Base-by-base conservation (phyloP, 2,888 invertebrate species). In the Allacma fusca region DNA sequence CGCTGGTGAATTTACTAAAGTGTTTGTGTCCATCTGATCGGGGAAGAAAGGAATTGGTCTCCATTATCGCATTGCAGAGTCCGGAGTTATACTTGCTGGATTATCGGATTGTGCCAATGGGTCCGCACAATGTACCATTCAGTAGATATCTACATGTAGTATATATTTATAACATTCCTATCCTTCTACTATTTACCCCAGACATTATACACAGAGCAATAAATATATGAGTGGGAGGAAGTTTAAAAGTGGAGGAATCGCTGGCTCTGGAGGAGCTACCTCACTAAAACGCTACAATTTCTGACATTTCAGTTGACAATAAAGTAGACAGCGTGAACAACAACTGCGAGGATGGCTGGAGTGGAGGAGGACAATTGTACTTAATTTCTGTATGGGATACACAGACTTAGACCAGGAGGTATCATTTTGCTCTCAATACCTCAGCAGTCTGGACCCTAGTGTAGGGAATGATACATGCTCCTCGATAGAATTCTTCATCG, bases 401-500 rank as follows among this genome's bases (percentile, higher is more conserved):
- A 40, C 13, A 40, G 40, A 9, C 13, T 40, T 40, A 40, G 5
- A 13, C 7, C 40, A 40, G n/a, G 40, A 40, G 40, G 40, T 13
- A 21, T 13, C 16, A 13, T 65, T 24, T 21, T 23, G 1, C 62
- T 23, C 24, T 62, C 62, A 21, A n/a, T n/a, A n/a, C n/a, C n/a
- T n/a, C n/a, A n/a, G n/a, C n/a, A n/a, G n/a, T n/a, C n/a, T n/a
- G n/a, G n/a, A n/a, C n/a, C n/a, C n/a, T n/a, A n/a, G n/a, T 12
- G 13, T 59, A 23, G 19, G 59, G 4, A 59, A 19, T 59, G 59
- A 59, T 29, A 67, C 67, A n/a, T 29, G 65, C 19, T 29, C 65
- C n/a, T 24, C 64, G 28, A 29, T 34, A 26, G 74, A 65, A 74
- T 74, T 65, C 65, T 74, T 74, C 44, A 74, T 44, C 24, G 74